Base-by-base conservation (phyloP, 2,113 vertebrate species). In the Nerophis ophidion region DNA sequence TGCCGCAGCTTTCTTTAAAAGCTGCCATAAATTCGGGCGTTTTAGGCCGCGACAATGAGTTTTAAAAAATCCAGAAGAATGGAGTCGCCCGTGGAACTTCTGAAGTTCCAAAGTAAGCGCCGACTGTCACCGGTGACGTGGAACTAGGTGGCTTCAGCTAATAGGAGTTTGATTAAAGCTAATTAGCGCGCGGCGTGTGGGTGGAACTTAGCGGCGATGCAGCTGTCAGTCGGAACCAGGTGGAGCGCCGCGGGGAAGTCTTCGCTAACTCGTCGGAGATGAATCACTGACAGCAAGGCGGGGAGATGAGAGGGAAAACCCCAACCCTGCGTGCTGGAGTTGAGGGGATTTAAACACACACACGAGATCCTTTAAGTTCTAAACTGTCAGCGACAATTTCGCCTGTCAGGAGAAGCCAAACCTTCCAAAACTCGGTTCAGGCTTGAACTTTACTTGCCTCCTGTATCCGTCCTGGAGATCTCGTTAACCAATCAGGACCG, bases 391-490 rank as follows among this genome's bases (percentile, higher is more conserved):
- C 40, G 6, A 44, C 10, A 44, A 44, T 11, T 12, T 12, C 5
- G 40, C 12, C 12, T 44, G 40, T 44, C 40, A 7, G 12, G 40
- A 44, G 40, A 44, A 44, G 40, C 7, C 38, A 2, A 9, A 40
- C 56, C 65, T 48, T 49, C 14, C 15, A 66, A 70, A 73, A 76
- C 61, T 65, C 14, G 58, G 79, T 72, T 82, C 48, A 61, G 51
- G 71, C 74, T 51, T 83, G 78, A 84, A 84, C 83, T 83, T 54
- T 60, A 8, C 26, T 26, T 83, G 73, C 61, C 70, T 81, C 71
- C 71, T 46, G 59, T 34, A 0, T 61, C 63, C 70, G 52, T 38
- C 68, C 78, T 77, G 80, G 78, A 66, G 74, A 9, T 0, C 76
- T 82, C 76, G 52, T 85, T 85, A 81, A 51, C 68, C 61, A 70